Evolutionary conservation across 2,888 invertebrate genomes (phyloP).

Genomic region (Machimus atricapillus): DNA sequence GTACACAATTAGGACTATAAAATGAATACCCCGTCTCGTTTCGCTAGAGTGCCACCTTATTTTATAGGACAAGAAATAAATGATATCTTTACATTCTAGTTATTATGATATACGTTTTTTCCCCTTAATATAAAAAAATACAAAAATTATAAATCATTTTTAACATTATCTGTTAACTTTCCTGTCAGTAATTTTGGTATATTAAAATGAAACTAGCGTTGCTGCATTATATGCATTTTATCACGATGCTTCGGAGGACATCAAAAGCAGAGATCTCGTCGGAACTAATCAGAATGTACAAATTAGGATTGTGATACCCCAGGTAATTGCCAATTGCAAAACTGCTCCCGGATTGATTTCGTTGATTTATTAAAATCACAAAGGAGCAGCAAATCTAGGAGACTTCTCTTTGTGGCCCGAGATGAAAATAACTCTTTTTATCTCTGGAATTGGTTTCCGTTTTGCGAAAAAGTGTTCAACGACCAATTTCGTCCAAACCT

Average conservation of each 20-base stretch:
- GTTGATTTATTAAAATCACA: conserved; percentile 30
- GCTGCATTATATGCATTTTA: background rate
- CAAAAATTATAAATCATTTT: background rate
- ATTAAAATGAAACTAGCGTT: background rate
- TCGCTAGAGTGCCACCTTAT: background rate
- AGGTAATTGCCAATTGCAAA: background rate
- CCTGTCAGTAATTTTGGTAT: background rate
- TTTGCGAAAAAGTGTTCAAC: background rate
- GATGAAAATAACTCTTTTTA: conserved; percentile 14
- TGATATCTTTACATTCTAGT: conserved; percentile 2
- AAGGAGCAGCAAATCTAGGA: background rate
- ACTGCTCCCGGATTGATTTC: background rate
- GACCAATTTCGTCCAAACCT: background rate
- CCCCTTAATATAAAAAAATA: background rate
- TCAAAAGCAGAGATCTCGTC: background rate
- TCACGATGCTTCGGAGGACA: background rate
- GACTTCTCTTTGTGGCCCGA: background rate
- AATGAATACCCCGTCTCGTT: background rate
- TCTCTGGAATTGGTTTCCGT: conserved; percentile 23
- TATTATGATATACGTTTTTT: background rate
- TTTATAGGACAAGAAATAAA: background rate
- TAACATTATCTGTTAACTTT: conserved; percentile 14
- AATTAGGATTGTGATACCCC: background rate
- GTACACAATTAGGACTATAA: conserved; percentile 11
- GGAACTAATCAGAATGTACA: background rate